phyloP scores from a whole-genome alignment of 2,797 vertebrate genomes.

The Synanceia verrucosa region DNA sequence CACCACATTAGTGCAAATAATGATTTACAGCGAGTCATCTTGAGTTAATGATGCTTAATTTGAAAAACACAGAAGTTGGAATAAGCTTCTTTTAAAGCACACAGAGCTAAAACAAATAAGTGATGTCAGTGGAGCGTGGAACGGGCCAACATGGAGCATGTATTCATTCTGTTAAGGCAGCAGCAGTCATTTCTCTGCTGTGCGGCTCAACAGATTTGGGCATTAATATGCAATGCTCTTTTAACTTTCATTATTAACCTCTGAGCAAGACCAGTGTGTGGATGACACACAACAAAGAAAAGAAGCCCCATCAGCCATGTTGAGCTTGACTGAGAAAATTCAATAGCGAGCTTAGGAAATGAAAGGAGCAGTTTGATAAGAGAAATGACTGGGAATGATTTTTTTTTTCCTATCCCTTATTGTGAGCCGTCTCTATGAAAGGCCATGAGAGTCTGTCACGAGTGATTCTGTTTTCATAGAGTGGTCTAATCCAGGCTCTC shows the following conservation, averaged over 20 bases:
- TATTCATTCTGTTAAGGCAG: slow-evolving; percentile 53
- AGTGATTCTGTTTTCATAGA: slow-evolving; percentile 71
- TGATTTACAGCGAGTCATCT: background rate
- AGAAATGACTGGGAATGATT: slow-evolving; percentile 69
- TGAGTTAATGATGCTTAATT: slow-evolving; percentile 31
- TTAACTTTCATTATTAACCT: slow-evolving; percentile 73
- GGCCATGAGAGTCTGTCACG: slow-evolving; percentile 59
- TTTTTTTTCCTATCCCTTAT: slow-evolving; percentile 40
- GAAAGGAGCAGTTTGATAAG: slow-evolving; percentile 74
- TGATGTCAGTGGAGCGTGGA: slow-evolving; percentile 14
- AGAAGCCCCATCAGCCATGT: slow-evolving; percentile 61
- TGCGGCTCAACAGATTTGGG: slow-evolving; percentile 53
- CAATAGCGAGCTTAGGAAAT: slow-evolving; percentile 75
- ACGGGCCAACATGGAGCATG: background rate
- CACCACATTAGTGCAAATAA: slow-evolving; percentile 13
- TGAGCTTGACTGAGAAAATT: slow-evolving; percentile 71
- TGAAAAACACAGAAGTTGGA: too few species aligned
- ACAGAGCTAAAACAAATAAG: background rate
- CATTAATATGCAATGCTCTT: slow-evolving; percentile 76
- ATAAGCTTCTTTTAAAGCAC: background rate
- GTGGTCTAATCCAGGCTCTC: slow-evolving; percentile 69
- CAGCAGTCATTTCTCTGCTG: slow-evolving; percentile 49
- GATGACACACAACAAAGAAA: slow-evolving; percentile 61
- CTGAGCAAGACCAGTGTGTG: slow-evolving; percentile 48
- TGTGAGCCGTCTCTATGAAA: slow-evolving; percentile 67